Evolutionary conservation across 1,140 invertebrate genomes (phyloP), one percentile per base, ranked within the genome.

Genomic region (Lucilia cuprina): DNA sequence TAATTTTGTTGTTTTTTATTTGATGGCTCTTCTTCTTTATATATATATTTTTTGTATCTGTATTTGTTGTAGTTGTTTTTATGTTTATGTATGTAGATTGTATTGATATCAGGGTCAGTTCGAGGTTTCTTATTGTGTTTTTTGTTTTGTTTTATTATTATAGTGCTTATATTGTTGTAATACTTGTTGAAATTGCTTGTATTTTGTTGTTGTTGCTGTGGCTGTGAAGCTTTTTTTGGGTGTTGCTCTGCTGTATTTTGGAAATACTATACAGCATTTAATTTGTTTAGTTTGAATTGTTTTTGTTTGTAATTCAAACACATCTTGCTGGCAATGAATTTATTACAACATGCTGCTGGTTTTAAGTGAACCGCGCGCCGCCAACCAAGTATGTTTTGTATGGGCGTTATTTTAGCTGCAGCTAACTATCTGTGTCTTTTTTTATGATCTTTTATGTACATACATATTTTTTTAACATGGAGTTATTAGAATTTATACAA

Each of bases 31-130:
- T 83, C 78, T 82, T 49, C 19, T 30, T 30, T 30, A 30, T 30
- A 30, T 30, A 30, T n/a, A n/a, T n/a, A 74, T 41, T 41, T 17
- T 5, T 74, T 78, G n/a, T n/a, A n/a, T n/a, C n/a, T 78, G 21
- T 74, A 21, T 19, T 34, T 60, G 83, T 49, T 55, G 83, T 84
- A 34, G 14, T 49, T 84, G 34, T 84, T 80, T 17, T 50, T 30
- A 30, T 55, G 77, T 84, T 65, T 47, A 47, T 83, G n/a, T 74
- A 82, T 30, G 14, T 35, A 35, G 21, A 49, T 25, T 75, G 84
- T 83, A 70, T 83, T 83, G 49, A 70, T 83, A 84, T 88, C 87
- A 88, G 87, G 87, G 87, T 88, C 87, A 88, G 85, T 85, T 87
- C 87, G 87, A 88, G 87, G 87, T 86, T 85, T 84, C 30, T 30